Base-by-base conservation (phyloP, 92 coral and sea anemone species). In the Virgularia gustaviana region DNA sequence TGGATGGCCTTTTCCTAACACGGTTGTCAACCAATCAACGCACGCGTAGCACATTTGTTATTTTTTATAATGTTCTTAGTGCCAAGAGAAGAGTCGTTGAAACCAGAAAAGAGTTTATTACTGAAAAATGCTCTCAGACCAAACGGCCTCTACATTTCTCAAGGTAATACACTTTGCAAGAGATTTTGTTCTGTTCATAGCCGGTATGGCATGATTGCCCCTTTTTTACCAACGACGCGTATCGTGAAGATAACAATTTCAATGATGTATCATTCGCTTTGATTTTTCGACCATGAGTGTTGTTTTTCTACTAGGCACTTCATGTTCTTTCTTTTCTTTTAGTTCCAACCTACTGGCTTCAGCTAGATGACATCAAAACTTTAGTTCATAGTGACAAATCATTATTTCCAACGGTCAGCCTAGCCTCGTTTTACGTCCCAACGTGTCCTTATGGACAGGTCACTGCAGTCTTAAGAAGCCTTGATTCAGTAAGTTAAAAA, bases 361-460 rank as follows among this genome's bases (percentile, higher is more conserved):
- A 67, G 3, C 4, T 67, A 27, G 37, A 20, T 34, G 35, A 31
- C 20, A 67, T 67, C 34, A 29, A 13, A 45, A 43, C n/a, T 18
- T 23, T n/a, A 33, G 74, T 67, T 45, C 45, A 67, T 31, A 30
- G 34, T 12, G 59, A 67, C 55, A 83, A 65, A 42, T 71, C 33
- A 6, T 52, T 89, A 28, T 92, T 86, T 75, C 96, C 98, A 2
- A 75, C 76, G 8, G 90, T 83, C 33, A 77, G 77, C 22, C 84
- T 89, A 76, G 98, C 90, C 2, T 92, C 81, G 59, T 80, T 88
- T 7, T 81, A 90, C 6, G 82, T 92, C 49, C 98, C 98, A 8
- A 86, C 98, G 0, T 92, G 77, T 64, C 92, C 96, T 1, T 74
- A 85, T 34, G 98, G 98, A 28, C 98, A 92, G 75, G 83, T 88